Conservation (phyloP, 2,113 vertebrate species). For the Percopsis transmontana region DNA sequence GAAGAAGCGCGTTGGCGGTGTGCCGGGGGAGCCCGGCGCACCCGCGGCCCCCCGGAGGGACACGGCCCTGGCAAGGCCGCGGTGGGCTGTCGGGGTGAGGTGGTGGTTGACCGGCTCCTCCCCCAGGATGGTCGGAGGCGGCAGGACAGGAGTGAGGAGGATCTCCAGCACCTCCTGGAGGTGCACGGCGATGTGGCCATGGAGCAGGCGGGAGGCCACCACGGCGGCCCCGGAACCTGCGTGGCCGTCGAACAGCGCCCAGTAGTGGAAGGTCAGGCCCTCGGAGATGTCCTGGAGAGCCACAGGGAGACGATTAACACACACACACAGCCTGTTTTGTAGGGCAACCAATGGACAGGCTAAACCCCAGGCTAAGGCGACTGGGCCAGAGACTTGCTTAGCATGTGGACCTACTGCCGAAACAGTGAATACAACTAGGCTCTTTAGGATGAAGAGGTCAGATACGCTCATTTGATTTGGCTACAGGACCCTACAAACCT, state of each 20-base stretch:
- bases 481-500: too few species aligned
- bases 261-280: slow-evolving; percentile 89
- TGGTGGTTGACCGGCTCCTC: slow-evolving; percentile 83
- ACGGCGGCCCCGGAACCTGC: slow-evolving; percentile 92
- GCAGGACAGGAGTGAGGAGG: slow-evolving; percentile 80
- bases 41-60: slow-evolving; percentile 88
- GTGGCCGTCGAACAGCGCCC: slow-evolving; percentile 95
- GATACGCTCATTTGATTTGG: too few species aligned
- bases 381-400: too few species aligned
- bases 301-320: not conserved
- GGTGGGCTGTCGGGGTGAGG: slow-evolving; percentile 68
- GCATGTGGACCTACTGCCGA: too few species aligned
- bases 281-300: slow-evolving; percentile 64
- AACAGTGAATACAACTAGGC: too few species aligned
- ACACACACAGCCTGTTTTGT: too few species aligned
- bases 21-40: slow-evolving; percentile 87
- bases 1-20: slow-evolving; percentile 89
- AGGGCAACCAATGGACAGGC: not conserved
- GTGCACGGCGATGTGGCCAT: slow-evolving; percentile 89
- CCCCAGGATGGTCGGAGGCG: slow-evolving; percentile 87
- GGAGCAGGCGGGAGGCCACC: slow-evolving; percentile 88
- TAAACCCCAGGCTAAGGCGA: too few species aligned
- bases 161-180: slow-evolving; percentile 91
- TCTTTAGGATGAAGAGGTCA: too few species aligned
- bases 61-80: slow-evolving; percentile 87